These are phyloP conservation scores for Ceratotherium simum DNA, from an alignment of 2,113 vertebrate genomes.

Conservation along the genomic window DNA sequence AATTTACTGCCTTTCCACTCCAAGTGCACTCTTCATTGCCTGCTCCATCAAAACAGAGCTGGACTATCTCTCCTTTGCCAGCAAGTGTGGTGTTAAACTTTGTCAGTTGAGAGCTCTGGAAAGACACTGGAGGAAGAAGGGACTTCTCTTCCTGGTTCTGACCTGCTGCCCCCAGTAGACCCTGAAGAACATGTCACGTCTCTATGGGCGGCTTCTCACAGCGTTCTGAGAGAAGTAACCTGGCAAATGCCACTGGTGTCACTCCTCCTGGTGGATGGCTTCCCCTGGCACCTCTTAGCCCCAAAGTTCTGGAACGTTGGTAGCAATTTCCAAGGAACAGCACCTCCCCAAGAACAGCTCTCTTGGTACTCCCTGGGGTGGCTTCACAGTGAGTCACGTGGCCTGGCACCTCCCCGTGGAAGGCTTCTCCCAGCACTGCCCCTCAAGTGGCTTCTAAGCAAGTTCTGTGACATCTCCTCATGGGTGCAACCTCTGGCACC, in stretches of 20 bases:
- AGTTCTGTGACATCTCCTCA: background rate
- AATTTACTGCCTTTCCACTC: background rate
- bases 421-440: background rate
- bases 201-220: background rate
- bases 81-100: background rate
- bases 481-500: background rate
- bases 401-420: background rate
- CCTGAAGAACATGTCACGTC: background rate
- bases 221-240: background rate
- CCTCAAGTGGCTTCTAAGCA: background rate
- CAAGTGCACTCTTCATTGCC: background rate
- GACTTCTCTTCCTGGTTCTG: background rate
- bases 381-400: background rate
- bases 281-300: background rate
- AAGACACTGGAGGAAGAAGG: background rate
- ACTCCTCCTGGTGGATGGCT: background rate
- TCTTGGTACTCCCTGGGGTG: background rate
- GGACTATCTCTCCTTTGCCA: background rate
- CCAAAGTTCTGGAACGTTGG: background rate
- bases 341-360: background rate
- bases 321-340: background rate
- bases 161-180: background rate
- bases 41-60: background rate
- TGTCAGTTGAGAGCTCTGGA: background rate
- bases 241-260: background rate